Base-by-base conservation (phyloP, 2,113 vertebrate genomes). In the Alexandromys fortis region DNA sequence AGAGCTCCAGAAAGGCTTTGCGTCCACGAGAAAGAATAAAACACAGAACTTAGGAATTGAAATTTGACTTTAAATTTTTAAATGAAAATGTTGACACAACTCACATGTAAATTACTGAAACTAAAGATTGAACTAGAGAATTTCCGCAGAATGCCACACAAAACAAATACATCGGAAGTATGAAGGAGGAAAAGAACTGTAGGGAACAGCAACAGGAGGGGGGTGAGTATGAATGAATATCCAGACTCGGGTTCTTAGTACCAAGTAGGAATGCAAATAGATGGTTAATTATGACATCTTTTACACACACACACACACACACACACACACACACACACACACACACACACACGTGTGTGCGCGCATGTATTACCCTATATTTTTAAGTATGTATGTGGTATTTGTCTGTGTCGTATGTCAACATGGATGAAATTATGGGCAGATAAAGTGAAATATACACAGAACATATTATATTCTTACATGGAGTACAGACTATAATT, bases 21-120 rank as follows among this genome's bases (percentile, higher is more conserved):
- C 52, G 7, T 79, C 93, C 75, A 38, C 26, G 55, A 79, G 61
- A 92, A 82, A 65, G 45, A 68, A 70, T 42, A 21, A 67, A 68
- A 47, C 5, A 2, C 0, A 63, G 49, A 87, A 90, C 9, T 47
- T 67, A 16, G 49, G 65, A 94, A 76, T 90, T 67, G 86, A 94
- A 89, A 67, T 82, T 79, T 91, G 38, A 87, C 35, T 90, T 94
- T 52, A 90, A 89, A 90, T 38, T 28, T 90, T 52, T 12, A 90
- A 94, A 45, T 76, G 28, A 94, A 96, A 90, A 94, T 87, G 33
- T 89, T 95, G 81, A 75, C 61, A 42, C 45, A 92, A 70, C 7
- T 95, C 67, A 81, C 14, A n/a, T 90, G 33, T 90, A 35, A 94
- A 90, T 81, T 86, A 75, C 24, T 79, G 45, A 88, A 83, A 88